Evolutionary conservation across 2,888 invertebrate genomes (phyloP).

Genomic region (Aromia moschata): DNA sequence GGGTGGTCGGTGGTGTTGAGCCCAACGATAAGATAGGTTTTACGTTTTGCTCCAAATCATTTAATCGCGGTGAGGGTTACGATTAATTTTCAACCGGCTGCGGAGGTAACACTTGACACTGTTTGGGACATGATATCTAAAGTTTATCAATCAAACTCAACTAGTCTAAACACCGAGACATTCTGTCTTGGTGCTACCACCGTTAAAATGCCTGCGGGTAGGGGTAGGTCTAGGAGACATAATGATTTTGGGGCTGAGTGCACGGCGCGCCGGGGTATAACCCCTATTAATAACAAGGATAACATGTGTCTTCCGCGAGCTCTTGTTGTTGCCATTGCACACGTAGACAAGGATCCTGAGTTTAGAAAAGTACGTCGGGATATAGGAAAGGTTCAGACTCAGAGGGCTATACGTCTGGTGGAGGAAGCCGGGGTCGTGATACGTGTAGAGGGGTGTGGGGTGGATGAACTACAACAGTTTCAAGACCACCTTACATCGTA

Average conservation of each 20-base stretch:
- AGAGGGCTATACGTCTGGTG: slow-evolving; percentile 9
- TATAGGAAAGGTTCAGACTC: slow-evolving; percentile 13
- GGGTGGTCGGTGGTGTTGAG: neutral
- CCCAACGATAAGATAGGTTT: slow-evolving; percentile 11
- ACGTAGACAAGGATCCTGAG: slow-evolving; percentile 23
- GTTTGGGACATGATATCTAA: slow-evolving; percentile 12
- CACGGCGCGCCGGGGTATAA: slow-evolving; percentile 18
- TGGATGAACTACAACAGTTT: slow-evolving; percentile 24
- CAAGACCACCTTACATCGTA: slow-evolving; percentile 27
- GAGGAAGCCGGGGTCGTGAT: slow-evolving; percentile 15
- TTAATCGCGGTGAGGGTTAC: slow-evolving; percentile 10
- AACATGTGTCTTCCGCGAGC: slow-evolving; percentile 35
- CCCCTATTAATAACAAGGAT: slow-evolving; percentile 38
- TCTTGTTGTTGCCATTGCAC: slow-evolving; percentile 30
- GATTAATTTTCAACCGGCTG: neutral
- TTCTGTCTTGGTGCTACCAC: slow-evolving; percentile 30
- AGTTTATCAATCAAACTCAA: slow-evolving; percentile 19
- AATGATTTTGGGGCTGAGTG: slow-evolving; percentile 34
- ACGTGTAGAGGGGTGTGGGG: slow-evolving; percentile 21
- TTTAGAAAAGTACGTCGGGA: slow-evolving; percentile 11
- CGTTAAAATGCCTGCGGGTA: slow-evolving; percentile 16
- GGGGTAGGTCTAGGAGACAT: neutral
- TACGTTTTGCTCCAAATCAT: slow-evolving; percentile 13
- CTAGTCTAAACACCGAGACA: slow-evolving; percentile 32
- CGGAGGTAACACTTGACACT: slow-evolving; percentile 5